Base-by-base conservation (phyloP, 2,113 vertebrate species). In the Hydrolagus affinis region DNA sequence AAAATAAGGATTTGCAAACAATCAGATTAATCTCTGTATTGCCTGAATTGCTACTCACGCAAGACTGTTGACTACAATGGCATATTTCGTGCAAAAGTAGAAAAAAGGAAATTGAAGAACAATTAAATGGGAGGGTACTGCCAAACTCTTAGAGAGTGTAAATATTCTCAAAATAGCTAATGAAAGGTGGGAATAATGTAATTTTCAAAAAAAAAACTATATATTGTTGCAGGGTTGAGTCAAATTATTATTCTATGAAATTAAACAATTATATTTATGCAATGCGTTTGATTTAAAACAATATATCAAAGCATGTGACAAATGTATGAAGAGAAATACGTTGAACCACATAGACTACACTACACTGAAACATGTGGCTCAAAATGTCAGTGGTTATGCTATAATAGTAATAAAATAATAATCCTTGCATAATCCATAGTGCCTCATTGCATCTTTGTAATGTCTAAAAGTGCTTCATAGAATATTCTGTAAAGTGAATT, bases 41-140 rank as follows among this genome's bases (percentile, higher is more conserved):
- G 32, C 25, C 66, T 83, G 78, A 83, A 83, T 32, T 66, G 32
- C 62, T 66, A 68, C 78, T 83, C 78, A 83, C 78, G 62, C 78
- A 83, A 83, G 78, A 83, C 59, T 80, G 57, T 66, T 66, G 78
- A 68, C 78, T 64, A 83, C 78, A 83, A 83, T 68, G 78, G 66
- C 25, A 21, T 83, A 83, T 83, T 64, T 17, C 62, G 78, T 83
- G 78, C 62, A 83, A 68, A 83, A 66, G 30, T 32, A 32, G 28
- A 64, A 30, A 17, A 83, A 83, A 83, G 78, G 78, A 83, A 83
- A 66, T 83, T 83, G 78, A 83, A 83, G 60, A 68, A 83, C 78
- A 83, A 83, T 83, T 66, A 68, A 83, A 68, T 83, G 78, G 78
- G 78, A 83, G 78, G 78, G 62, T 68, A 66, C 62, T 66, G 66